phyloP scores from a whole-genome alignment of 2,797 vertebrate genomes.

The Myoxocephalus aenaeus region DNA sequence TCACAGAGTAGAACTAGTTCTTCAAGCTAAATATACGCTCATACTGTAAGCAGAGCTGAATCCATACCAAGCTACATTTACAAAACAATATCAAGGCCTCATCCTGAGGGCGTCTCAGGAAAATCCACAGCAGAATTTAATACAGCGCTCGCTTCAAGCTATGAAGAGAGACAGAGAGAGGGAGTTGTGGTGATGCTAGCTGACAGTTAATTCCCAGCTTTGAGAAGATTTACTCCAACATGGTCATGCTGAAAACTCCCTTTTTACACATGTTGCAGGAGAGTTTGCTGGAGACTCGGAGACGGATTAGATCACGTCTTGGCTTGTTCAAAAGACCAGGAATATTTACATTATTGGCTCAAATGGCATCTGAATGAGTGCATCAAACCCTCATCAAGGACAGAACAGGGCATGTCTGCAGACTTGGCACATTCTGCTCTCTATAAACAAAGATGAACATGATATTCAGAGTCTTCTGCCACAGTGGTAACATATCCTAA shows the following conservation, averaged over 20 bases:
- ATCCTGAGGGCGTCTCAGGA: constrained; percentile 55
- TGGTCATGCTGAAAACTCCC: constrained; percentile 59
- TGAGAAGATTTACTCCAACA: constrained; percentile 63
- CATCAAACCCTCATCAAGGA: constrained; percentile 66
- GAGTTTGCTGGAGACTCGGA: constrained; percentile 64
- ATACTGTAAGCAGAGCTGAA: constrained; percentile 50
- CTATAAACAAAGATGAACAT: constrained; percentile 58
- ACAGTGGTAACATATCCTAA: constrained; percentile 49
- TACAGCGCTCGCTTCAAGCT: constrained; percentile 46
- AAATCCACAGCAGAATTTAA: constrained; percentile 56
- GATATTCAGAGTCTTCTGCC: constrained; percentile 33
- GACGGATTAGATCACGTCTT: constrained; percentile 79
- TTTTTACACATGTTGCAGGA: constrained; percentile 59
- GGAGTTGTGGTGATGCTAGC: constrained; percentile 61
- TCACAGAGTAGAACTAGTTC: constrained; percentile 17
- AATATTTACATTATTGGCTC: constrained; percentile 84
- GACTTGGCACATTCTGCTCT: constrained; percentile 63
- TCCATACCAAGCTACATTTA: constrained; percentile 44
- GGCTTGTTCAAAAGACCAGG: constrained; percentile 78
- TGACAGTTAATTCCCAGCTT: constrained; percentile 72
- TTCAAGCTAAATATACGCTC: constrained; percentile 48
- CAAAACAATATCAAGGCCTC: constrained; percentile 65
- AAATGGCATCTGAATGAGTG: constrained; percentile 68
- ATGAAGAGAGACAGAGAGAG: constrained; percentile 45
- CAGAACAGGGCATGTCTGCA: constrained; percentile 71